Conservation (phyloP, 2,797 vertebrate species). For the Pyrocephalus nanus region DNA sequence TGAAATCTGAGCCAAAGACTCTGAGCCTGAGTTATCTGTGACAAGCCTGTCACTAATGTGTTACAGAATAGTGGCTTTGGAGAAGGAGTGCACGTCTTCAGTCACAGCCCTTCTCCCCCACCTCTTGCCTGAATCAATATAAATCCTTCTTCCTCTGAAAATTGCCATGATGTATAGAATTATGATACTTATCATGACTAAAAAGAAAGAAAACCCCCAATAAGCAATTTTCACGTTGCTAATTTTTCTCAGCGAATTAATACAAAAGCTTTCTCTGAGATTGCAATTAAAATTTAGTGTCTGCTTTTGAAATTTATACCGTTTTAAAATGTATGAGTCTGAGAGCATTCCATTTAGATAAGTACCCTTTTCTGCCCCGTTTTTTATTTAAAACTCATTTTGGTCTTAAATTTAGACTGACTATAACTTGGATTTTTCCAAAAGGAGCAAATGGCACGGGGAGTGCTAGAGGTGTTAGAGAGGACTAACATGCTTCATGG, state of each 20-base stretch:
- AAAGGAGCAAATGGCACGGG: slow-evolving; percentile 53
- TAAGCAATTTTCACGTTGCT: slow-evolving; percentile 77
- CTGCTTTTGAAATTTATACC: slow-evolving; percentile 77
- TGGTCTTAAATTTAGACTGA: slow-evolving; percentile 70
- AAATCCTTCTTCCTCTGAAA: slow-evolving; percentile 73
- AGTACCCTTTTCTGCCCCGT: slow-evolving; percentile 75
- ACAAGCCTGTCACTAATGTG: slow-evolving; percentile 55
- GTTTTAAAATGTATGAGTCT: slow-evolving; percentile 77
- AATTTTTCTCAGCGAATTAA: slow-evolving; percentile 78
- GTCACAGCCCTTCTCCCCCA: slow-evolving; percentile 25
- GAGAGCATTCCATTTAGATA: slow-evolving; percentile 80
- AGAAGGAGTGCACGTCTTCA: slow-evolving; percentile 56
- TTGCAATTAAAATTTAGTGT: slow-evolving; percentile 80
- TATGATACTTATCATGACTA: slow-evolving; percentile 65
- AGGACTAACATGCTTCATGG: not conserved
- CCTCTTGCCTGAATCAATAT: slow-evolving; percentile 65
- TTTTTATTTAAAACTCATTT: slow-evolving; percentile 80
- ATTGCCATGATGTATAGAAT: slow-evolving; percentile 70
- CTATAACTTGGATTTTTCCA: slow-evolving; percentile 66
- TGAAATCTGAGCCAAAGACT: slow-evolving; percentile 55
- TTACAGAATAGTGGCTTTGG: slow-evolving; percentile 34
- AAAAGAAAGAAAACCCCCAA: slow-evolving; percentile 69
- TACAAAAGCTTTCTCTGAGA: slow-evolving; percentile 75
- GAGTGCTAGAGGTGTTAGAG: not conserved
- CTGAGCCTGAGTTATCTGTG: slow-evolving; percentile 55